Conservation (phyloP, 2,888 invertebrate genomes). For the Brassicogethes aeneus region DNA sequence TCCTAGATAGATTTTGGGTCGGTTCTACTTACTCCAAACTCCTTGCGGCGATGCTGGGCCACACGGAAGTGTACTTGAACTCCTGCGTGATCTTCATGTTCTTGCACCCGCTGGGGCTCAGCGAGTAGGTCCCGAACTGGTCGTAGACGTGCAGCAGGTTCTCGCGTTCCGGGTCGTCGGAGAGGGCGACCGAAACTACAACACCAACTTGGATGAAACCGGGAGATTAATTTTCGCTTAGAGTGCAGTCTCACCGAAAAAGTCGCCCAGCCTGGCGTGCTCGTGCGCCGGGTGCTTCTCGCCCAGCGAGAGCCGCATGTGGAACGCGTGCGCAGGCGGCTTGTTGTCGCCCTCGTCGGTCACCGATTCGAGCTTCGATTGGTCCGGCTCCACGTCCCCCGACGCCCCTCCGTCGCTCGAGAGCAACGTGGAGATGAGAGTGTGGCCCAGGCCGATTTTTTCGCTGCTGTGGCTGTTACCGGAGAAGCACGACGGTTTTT, state of each 20-base stretch:
- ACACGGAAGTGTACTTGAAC: conserved; percentile 35
- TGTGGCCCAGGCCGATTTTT: conserved; percentile 12
- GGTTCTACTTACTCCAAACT: conserved; percentile 39
- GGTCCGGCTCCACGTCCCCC: conserved; percentile 29
- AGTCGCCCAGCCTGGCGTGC: conserved; percentile 27
- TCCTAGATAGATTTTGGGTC: no score
- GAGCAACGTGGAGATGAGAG: conserved; percentile 17
- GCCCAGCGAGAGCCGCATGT: conserved; percentile 36
- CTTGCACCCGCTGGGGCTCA: conserved; percentile 34
- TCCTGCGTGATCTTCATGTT: conserved; percentile 32
- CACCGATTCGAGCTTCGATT: conserved; percentile 29
- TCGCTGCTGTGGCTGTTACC: neutral
- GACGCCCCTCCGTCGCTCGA: conserved; percentile 29
- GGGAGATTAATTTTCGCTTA: neutral
- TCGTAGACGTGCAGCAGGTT: conserved; percentile 38
- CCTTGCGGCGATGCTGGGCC: conserved; percentile 35
- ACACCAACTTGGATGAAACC: no score
- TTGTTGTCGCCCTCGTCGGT: conserved; percentile 16
- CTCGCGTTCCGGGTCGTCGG: conserved; percentile 34
- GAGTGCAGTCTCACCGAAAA: conserved; percentile 28
- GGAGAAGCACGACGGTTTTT: no score
- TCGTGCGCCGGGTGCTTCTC: conserved; percentile 30
- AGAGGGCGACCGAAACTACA: conserved; percentile 33
- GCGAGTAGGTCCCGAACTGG: conserved; percentile 36
- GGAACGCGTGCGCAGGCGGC: conserved; percentile 29